Conservation (phyloP, 2,797 vertebrate species). For the Mycteria americana region DNA sequence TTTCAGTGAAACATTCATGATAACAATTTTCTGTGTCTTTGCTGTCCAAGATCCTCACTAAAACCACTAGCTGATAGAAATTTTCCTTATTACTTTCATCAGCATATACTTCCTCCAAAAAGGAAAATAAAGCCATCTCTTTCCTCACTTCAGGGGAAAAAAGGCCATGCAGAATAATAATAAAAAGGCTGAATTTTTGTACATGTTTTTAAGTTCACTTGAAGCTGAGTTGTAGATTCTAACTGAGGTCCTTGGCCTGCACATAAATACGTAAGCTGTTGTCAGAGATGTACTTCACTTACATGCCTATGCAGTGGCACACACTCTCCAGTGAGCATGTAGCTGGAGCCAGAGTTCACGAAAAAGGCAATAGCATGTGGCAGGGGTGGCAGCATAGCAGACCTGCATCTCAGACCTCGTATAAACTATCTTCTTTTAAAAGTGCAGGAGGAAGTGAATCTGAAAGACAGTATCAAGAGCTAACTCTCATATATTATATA, state of each 20-base stretch:
- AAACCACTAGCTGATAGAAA: neutral
- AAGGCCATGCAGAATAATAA: neutral
- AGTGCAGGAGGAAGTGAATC: neutral
- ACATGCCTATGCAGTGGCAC: neutral
- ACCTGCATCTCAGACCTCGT: neutral
- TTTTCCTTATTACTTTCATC: neutral
- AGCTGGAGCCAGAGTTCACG: neutral
- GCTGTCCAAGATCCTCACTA: neutral
- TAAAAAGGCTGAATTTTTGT: neutral
- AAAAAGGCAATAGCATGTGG: neutral
- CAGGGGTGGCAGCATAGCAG: neutral
- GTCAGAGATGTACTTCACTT: neutral
- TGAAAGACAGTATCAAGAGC: neutral
- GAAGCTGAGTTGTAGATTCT: neutral
- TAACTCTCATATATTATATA: neutral
- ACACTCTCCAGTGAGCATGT: neutral
- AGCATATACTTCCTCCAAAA: neutral
- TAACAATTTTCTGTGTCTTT: neutral
- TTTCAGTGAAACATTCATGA: neutral
- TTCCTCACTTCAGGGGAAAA: rapidly evolving
- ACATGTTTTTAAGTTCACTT: neutral
- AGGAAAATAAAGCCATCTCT: neutral
- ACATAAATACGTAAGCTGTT: neutral
- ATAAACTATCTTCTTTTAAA: neutral
- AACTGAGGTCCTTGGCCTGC: neutral